Conservation (phyloP, 2,113 vertebrate species). For the Varanus komodoensis region DNA sequence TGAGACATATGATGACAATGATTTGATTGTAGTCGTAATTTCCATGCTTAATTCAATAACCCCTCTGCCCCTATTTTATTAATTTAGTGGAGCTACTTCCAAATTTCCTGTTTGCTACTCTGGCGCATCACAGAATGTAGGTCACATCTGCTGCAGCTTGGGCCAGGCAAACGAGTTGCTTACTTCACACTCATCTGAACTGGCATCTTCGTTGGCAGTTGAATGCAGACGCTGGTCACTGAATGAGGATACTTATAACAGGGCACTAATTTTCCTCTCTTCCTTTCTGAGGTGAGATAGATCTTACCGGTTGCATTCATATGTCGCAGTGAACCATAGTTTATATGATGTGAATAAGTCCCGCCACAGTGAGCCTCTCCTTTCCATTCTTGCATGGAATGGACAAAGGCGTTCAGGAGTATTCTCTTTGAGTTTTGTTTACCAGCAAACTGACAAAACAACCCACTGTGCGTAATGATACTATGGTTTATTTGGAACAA, state of each 20-base stretch:
- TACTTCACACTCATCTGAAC: neutral
- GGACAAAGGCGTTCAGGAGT: neutral
- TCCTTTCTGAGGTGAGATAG: neutral
- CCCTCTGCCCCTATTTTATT: slow-evolving; percentile 58
- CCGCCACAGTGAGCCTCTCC: neutral
- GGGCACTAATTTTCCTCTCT: neutral
- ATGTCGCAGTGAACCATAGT: neutral
- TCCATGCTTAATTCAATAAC: slow-evolving; percentile 56
- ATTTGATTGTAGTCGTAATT: slow-evolving; percentile 47
- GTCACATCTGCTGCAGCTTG: slow-evolving; percentile 62
- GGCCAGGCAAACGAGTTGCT: slow-evolving; percentile 28
- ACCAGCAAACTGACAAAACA: neutral
- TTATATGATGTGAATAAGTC: neutral
- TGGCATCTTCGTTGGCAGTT: neutral
- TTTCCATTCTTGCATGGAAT: neutral
- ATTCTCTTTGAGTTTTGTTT: neutral
- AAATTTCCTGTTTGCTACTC: slow-evolving; percentile 71
- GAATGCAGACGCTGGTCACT: neutral
- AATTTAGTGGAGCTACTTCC: slow-evolving; percentile 28
- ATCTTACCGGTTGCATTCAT: neutral
- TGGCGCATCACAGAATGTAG: slow-evolving; percentile 63
- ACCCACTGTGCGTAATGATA: neutral
- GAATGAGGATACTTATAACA: neutral
- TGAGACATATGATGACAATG: slow-evolving; percentile 19
- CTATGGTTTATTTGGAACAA: neutral